Evolutionary conservation across 2,113 vertebrate species (phyloP).

Genomic region (Psophia crepitans): DNA sequence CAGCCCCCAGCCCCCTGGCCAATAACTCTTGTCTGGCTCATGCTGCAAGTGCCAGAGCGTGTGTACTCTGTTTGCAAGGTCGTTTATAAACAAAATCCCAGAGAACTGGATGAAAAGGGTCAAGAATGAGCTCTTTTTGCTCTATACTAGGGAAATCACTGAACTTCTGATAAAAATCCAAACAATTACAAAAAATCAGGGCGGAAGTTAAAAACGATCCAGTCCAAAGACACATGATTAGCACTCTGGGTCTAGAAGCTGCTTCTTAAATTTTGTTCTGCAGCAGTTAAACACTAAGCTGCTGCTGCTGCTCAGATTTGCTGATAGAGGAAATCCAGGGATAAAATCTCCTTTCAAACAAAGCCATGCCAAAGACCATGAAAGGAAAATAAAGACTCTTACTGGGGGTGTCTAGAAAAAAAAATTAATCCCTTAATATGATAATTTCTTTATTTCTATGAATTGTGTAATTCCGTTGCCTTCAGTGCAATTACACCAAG

Average conservation of each 20-base stretch:
- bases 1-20: slow-evolving; percentile 32
- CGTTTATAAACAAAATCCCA: slow-evolving; percentile 6
- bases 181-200: background rate
- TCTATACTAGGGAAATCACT: background rate
- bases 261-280: background rate
- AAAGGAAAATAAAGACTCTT: background rate
- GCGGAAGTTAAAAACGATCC: background rate
- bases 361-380: background rate
- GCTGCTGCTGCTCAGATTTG: slow-evolving; percentile 9
- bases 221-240: background rate
- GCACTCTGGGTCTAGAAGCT: background rate
- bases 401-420: background rate
- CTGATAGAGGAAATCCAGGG: slow-evolving; percentile 36
- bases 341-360: background rate
- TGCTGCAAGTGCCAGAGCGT: background rate
- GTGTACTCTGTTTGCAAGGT: background rate
- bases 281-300: background rate
- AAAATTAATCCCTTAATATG: background rate
- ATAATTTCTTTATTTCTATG: background rate
- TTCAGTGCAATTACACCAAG: background rate
- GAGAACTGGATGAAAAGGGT: background rate
- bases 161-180: background rate
- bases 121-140: background rate
- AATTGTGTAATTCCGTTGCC: background rate
- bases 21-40: slow-evolving; percentile 53